These are phyloP conservation scores for Latrodectus hesperus DNA, from an alignment of 2,888 invertebrate genomes.

Conservation along the genomic window DNA sequence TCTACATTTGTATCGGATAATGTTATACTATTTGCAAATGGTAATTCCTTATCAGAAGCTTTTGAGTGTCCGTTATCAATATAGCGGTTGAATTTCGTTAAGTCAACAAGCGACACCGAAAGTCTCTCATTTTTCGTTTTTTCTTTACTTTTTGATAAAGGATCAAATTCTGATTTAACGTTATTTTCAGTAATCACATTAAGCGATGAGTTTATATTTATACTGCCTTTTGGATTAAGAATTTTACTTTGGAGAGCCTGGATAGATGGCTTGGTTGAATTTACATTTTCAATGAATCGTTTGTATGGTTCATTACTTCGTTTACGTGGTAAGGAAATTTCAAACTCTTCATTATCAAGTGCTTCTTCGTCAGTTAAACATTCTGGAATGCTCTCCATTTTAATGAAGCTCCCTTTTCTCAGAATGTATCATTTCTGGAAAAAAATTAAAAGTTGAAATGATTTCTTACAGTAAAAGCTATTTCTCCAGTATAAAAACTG, in stretches of 20 bases:
- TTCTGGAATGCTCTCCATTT: conserved; percentile 30
- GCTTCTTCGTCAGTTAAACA: conserved; percentile 40
- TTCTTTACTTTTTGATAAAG: not conserved
- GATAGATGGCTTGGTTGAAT: not conserved
- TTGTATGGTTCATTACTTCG: not conserved
- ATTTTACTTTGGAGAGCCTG: not conserved
- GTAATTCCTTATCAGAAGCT: conserved; percentile 25
- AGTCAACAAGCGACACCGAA: conserved; percentile 30
- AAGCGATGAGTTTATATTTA: not conserved
- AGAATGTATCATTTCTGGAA: too few species aligned
- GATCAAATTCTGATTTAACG: not conserved
- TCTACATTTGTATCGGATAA: conserved; percentile 18
- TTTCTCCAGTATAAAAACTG: too few species aligned
- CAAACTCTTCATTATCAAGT: conserved; percentile 7
- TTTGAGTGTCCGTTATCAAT: conserved; percentile 13
- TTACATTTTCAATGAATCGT: not conserved
- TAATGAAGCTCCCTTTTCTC: too few species aligned
- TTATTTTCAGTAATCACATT: not conserved
- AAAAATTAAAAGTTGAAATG: too few species aligned
- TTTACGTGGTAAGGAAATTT: not conserved
- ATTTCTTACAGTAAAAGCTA: too few species aligned
- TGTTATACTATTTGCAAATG: conserved; percentile 6
- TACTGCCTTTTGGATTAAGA: not conserved
- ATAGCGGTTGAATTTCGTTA: conserved; percentile 2
- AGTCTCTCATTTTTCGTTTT: conserved; percentile 10